phyloP scores from a whole-genome alignment of 2,113 vertebrate species.

The Collichthys lucidus region DNA sequence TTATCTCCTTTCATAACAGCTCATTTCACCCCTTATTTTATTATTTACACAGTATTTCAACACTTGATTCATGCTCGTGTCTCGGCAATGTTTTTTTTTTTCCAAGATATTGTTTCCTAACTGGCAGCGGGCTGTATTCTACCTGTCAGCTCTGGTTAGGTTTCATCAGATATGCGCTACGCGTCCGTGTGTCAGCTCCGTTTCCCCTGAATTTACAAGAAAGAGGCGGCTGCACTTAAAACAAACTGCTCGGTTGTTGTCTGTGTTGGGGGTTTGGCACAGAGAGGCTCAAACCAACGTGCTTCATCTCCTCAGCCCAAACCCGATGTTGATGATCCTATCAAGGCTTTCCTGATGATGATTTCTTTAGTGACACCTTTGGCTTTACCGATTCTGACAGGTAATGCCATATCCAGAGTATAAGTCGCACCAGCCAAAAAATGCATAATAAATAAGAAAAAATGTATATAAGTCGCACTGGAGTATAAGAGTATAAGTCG shows the following conservation, averaged over 20 bases:
- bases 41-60: background rate
- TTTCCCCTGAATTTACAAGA: conserved; percentile 1
- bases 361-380: background rate
- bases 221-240: background rate
- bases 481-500: too few species aligned
- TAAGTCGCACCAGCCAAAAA: too few species aligned
- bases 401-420: too few species aligned
- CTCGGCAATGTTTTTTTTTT: background rate
- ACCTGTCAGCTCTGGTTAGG: conserved; percentile 30
- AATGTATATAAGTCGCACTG: too few species aligned
- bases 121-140: conserved; percentile 1
- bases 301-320: background rate
- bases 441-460: too few species aligned
- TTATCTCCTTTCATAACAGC: conserved; percentile 18
- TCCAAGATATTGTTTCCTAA: background rate
- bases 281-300: background rate
- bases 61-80: background rate
- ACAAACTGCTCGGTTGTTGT: background rate
- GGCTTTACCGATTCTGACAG: background rate
- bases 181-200: conserved; percentile 1
- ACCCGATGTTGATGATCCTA: too few species aligned
- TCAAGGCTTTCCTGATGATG: background rate
- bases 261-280: background rate
- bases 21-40: background rate
- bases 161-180: background rate